Evolutionary conservation across 2,797 vertebrate species (phyloP).

Genomic region (Ceryle rudis): DNA sequence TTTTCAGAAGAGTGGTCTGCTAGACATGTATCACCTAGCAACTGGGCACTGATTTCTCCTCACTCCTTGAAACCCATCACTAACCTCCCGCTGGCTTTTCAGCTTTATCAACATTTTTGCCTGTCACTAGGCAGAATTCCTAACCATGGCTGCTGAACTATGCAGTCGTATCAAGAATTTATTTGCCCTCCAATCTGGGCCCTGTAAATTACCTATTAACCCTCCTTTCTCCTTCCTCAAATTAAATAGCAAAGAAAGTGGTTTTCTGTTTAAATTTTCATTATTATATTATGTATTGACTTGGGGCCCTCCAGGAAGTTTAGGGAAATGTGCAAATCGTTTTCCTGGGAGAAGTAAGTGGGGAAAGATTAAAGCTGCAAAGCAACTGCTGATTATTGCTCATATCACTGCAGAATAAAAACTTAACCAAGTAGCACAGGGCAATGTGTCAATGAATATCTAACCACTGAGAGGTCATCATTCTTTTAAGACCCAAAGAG

Average conservation of each 20-base stretch:
- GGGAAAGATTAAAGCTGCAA: not conserved
- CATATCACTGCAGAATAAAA: not conserved
- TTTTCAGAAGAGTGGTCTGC: not conserved
- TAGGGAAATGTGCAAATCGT: constrained; percentile 16
- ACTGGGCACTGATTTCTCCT: not conserved
- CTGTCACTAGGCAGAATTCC: not conserved
- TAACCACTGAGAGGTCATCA: not conserved
- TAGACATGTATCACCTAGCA: not conserved
- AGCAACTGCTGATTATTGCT: not conserved
- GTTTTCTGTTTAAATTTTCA: constrained; percentile 19
- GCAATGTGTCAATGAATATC: not conserved
- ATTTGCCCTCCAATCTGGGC: not conserved
- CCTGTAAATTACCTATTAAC: constrained; percentile 12
- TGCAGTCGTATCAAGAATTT: not conserved
- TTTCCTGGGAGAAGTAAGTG: constrained; percentile 31
- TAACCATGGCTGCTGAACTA: not conserved
- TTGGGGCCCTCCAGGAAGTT: not conserved
- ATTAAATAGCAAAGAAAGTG: not conserved
- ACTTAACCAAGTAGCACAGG: not conserved
- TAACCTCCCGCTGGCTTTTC: not conserved
- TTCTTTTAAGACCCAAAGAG: not conserved
- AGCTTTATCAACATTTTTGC: not conserved
- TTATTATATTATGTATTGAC: not conserved
- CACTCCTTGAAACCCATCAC: not conserved
- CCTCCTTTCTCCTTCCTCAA: not conserved